Percentiles rank a stretch among this genome's conserved stretches.
phyloP scores from a whole-genome alignment of 1,140 invertebrate genomes.

The Papilio glaucus region DNA sequence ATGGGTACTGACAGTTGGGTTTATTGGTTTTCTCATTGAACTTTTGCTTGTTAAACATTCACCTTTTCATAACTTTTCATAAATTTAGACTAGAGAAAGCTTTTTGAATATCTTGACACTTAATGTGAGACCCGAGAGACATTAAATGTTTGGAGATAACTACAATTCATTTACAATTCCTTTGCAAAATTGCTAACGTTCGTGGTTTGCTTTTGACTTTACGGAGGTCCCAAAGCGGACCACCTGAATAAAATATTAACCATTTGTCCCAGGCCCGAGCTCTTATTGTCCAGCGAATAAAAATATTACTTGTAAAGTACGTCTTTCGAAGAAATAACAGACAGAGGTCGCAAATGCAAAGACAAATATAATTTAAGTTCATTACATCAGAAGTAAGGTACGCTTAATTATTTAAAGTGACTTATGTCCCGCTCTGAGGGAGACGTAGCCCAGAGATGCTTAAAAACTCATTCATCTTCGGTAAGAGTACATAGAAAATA shows the following conservation, averaged over 20 bases:
- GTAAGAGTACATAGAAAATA: background rate
- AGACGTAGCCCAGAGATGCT: background rate
- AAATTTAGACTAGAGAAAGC: no score
- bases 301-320: constrained; percentile 1
- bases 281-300: constrained; percentile 9
- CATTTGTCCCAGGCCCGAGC: background rate
- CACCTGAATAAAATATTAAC: constrained; percentile 15
- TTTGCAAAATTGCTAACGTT: constrained; percentile 12
- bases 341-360: background rate
- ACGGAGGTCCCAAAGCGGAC: background rate
- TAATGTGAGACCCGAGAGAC: background rate
- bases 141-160: background rate
- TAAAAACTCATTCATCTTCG: background rate
- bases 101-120: background rate
- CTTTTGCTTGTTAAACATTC: no score
- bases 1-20: no score
- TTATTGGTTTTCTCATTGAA: no score
- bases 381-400: background rate
- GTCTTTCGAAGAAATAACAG: background rate
- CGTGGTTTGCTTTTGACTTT: constrained; percentile 14
- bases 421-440: background rate
- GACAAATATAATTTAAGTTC: background rate
- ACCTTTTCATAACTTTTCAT: no score
- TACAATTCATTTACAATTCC: constrained; percentile 17
- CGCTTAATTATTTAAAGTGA: background rate